phyloP scores from a whole-genome alignment of 2,113 vertebrate genomes.

The Cricetomys ansorgei region DNA sequence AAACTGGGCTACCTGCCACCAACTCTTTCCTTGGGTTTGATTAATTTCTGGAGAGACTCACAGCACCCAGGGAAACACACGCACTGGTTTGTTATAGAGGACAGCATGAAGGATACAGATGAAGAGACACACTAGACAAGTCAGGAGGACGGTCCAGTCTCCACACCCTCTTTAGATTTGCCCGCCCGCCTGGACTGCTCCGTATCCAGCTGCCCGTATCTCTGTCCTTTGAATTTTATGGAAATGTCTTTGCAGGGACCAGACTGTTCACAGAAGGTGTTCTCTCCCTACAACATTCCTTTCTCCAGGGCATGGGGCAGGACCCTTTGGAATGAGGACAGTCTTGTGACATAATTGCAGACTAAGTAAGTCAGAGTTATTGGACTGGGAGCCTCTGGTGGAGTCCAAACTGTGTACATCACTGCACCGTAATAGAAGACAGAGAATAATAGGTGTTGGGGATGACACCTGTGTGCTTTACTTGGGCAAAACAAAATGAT shows the following conservation, averaged over 20 bases:
- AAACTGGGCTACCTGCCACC: not conserved
- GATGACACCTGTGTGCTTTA: not conserved
- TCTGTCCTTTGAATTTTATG: not conserved
- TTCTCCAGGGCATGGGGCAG: not conserved
- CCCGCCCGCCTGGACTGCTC: not conserved
- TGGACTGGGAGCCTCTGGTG: not conserved
- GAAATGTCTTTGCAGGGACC: not conserved
- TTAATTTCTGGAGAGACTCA: not conserved
- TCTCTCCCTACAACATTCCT: not conserved
- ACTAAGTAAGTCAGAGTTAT: not conserved
- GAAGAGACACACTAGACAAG: not conserved
- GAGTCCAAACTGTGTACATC: not conserved
- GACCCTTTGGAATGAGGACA: not conserved
- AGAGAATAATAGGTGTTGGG: not conserved
- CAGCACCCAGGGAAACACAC: not conserved
- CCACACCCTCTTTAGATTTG: not conserved
- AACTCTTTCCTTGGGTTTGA: not conserved
- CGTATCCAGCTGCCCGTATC: no score
- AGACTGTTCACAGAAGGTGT: not conserved
- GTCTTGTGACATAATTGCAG: not conserved
- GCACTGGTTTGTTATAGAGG: not conserved
- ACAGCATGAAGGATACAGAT: not conserved
- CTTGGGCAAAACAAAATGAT: not conserved
- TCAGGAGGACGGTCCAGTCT: accelerated
- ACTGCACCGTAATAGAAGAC: not conserved